A percentile compares a stretch with the other conserved stretches of the same genome.
phyloP scores from a whole-genome alignment of 2,888 invertebrate genomes.

The Microctonus hyperodae region DNA sequence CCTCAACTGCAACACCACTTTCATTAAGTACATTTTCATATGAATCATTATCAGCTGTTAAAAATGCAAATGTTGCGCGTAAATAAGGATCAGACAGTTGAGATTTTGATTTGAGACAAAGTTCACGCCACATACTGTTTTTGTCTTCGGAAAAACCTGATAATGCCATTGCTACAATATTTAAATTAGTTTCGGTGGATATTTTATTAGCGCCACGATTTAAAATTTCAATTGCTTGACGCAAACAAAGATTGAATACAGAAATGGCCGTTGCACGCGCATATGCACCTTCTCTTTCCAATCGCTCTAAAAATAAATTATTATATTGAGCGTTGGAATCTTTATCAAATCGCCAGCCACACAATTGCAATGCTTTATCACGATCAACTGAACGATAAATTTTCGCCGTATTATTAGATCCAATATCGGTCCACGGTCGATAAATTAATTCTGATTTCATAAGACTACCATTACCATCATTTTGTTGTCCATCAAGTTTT shows the following conservation, averaged over 20 bases:
- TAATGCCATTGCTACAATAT: conserved; percentile 80
- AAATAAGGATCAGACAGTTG: conserved; percentile 90
- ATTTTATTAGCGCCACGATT: conserved; percentile 72
- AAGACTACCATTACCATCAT: conserved; percentile 55
- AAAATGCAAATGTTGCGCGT: conserved; percentile 88
- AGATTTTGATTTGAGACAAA: conserved; percentile 75
- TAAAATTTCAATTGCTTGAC: conserved; percentile 85
- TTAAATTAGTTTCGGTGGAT: conserved; percentile 62
- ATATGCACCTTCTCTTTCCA: conserved; percentile 77
- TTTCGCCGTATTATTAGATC: conserved; percentile 66
- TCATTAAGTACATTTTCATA: conserved; percentile 83
- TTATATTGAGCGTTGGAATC: conserved; percentile 68
- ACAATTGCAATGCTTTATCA: conserved; percentile 81
- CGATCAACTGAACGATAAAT: conserved; percentile 72
- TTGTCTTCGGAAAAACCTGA: conserved; percentile 88
- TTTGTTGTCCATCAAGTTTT: conserved; percentile 65
- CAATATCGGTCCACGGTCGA: conserved; percentile 72
- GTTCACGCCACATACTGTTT: conserved; percentile 79
- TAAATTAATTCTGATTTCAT: conserved; percentile 71
- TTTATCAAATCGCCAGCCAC: conserved; percentile 89
- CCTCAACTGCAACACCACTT: conserved; percentile 82
- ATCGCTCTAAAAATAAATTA: conserved; percentile 68
- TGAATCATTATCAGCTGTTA: conserved; percentile 80
- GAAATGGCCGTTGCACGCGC: conserved; percentile 90
- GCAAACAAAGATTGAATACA: conserved; percentile 86